Conservation (phyloP, 2,888 invertebrate genomes). For the Nephrotoma flavescens region DNA sequence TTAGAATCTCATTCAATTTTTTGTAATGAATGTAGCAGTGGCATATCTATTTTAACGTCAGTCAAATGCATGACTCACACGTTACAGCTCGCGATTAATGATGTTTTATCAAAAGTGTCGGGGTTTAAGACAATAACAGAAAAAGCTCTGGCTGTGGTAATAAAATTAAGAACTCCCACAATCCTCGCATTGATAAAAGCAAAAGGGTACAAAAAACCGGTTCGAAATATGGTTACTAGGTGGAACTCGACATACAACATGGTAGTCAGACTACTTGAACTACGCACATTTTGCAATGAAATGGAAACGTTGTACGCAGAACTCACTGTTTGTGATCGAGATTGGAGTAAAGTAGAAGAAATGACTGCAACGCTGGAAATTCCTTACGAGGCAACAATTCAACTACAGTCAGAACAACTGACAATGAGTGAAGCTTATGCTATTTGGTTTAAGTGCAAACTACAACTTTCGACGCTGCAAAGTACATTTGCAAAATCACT, state of each 20-base stretch:
- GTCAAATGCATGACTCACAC: conserved; percentile 3
- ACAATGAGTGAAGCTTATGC: conserved; percentile 4
- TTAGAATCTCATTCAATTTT: too few relatives aligned
- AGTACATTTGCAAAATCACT: conserved; percentile 1
- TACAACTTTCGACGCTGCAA: neutral
- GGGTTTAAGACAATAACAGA: conserved; percentile 1
- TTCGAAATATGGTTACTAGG: conserved; percentile 1
- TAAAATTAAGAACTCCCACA: too few relatives aligned
- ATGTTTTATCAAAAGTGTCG: neutral
- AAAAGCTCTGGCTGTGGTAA: neutral
- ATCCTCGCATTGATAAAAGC: too few relatives aligned
- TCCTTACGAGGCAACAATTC: conserved; percentile 2
- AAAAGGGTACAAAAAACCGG: neutral
- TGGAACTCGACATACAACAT: conserved; percentile 3
- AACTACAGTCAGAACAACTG: neutral
- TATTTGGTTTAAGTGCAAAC: conserved; percentile 3
- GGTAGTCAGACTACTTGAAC: conserved; percentile 3
- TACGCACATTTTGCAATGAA: conserved; percentile 2
- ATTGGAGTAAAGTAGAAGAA: conserved; percentile 4
- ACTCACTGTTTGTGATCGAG: neutral
- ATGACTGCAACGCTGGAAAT: neutral
- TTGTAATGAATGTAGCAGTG: too few relatives aligned
- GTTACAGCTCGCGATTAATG: neutral
- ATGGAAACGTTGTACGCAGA: neutral
- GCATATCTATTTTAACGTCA: neutral